Conservation (phyloP, 2,888 invertebrate genomes). For the Stenodema calcarata region DNA sequence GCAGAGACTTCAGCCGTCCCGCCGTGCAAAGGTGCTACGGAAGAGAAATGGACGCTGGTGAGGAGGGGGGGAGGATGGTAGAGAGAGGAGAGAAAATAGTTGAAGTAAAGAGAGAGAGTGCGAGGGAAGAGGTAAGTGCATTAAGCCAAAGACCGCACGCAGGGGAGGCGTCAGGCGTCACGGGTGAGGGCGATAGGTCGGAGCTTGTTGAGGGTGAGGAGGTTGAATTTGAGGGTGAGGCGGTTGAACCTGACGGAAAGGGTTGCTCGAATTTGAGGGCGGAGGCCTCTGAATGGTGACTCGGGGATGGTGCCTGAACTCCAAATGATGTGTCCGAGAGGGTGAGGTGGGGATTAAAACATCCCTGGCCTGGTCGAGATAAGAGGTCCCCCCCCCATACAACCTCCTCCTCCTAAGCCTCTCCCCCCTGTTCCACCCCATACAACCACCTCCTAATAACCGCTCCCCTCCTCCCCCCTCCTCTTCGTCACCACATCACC, state of each 20-base stretch:
- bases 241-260: background rate
- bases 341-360: slow-evolving; percentile 43
- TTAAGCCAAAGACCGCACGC: slow-evolving; percentile 26
- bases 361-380: slow-evolving; percentile 44
- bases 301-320: background rate
- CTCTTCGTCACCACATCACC: no score
- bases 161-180: background rate
- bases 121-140: slow-evolving; percentile 7
- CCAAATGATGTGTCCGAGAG: background rate
- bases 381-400: slow-evolving; percentile 23
- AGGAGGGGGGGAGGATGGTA: background rate
- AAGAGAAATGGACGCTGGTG: no score
- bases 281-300: background rate
- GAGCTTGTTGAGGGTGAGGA: background rate
- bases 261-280: background rate
- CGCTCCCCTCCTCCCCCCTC: no score
- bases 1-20: slow-evolving; percentile 4
- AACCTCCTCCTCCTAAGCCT: no score
- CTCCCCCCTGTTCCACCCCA: no score
- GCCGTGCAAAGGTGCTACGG: background rate
- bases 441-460: no score
- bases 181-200: background rate
- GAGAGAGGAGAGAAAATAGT: background rate
- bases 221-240: background rate
- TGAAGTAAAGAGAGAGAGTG: background rate